phyloP scores from a whole-genome alignment of 2,888 invertebrate species.

The Heliconius erato region DNA sequence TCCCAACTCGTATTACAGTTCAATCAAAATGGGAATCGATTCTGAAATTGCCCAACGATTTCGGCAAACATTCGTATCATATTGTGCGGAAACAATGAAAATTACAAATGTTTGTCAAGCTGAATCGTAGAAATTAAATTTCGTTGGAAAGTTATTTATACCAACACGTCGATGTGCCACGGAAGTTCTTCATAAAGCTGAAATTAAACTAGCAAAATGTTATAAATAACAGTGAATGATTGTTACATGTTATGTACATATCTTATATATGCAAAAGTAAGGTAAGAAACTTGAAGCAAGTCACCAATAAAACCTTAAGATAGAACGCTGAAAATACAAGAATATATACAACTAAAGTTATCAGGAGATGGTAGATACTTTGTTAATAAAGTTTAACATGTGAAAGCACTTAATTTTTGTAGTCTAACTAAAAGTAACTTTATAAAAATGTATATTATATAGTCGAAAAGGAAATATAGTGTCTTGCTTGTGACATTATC shows the following conservation, averaged over 20 bases:
- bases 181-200: conserved; percentile 10
- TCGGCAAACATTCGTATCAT: conserved; percentile 33
- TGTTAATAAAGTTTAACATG: not conserved
- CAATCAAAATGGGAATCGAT: conserved; percentile 32
- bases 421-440: not conserved
- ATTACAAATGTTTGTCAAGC: conserved; percentile 42
- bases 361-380: not conserved
- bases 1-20: conserved; percentile 22
- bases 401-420: not conserved
- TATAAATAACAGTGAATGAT: not conserved
- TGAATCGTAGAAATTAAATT: conserved; percentile 23
- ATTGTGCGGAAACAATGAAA: conserved; percentile 41
- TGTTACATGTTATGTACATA: not conserved
- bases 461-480: not conserved
- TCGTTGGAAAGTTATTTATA: conserved; percentile 36
- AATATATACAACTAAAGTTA: not conserved
- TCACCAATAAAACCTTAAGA: not conserved
- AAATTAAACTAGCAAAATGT: conserved; percentile 15
- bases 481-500: conserved; percentile 12
- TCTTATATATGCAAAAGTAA: not conserved
- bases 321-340: not conserved
- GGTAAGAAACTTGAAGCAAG: not conserved
- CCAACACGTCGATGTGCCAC: conserved; percentile 23
- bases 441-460: not conserved
- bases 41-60: conserved; percentile 28